These are phyloP conservation scores for Drosophila equinoxialis DNA, from an alignment of 1,140 invertebrate species.

Conservation along the genomic window DNA sequence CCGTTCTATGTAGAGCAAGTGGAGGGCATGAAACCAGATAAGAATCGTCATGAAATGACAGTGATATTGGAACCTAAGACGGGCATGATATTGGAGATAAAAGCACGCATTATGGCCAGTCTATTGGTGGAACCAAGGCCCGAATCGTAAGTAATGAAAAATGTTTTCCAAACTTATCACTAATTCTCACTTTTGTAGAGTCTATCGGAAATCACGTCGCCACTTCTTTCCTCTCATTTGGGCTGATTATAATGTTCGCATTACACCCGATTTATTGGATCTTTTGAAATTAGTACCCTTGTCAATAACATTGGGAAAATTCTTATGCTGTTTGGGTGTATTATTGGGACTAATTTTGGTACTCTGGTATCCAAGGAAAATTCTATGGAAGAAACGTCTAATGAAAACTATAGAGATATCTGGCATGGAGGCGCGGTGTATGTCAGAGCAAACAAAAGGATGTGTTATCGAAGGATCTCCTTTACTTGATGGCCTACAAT, in stretches of 20 bases:
- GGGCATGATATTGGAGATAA: conserved; percentile 89
- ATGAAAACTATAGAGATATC: conserved; percentile 68
- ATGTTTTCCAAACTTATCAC: background rate
- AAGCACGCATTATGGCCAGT: conserved; percentile 89
- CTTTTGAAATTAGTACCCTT: conserved; percentile 64
- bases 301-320: conserved; percentile 38
- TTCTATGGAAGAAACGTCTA: conserved; percentile 50
- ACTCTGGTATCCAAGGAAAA: conserved; percentile 61
- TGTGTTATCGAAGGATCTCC: conserved; percentile 49
- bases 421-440: conserved; percentile 34
- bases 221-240: conserved; percentile 90
- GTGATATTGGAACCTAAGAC: conserved; percentile 89
- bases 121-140: conserved; percentile 87
- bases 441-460: conserved; percentile 25
- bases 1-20: conserved; percentile 86
- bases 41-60: conserved; percentile 87
- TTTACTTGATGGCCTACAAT: conserved; percentile 54
- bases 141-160: conserved; percentile 44
- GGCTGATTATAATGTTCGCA: conserved; percentile 87
- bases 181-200: conserved; percentile 73
- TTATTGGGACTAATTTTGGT: conserved; percentile 59
- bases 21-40: conserved; percentile 88
- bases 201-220: conserved; percentile 84
- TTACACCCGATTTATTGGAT: conserved; percentile 84
- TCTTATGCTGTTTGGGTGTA: conserved; percentile 37